A percentile compares a stretch with the other conserved stretches of the same genome.
Evolutionary conservation across 2,888 invertebrate genomes (phyloP).

Genomic region (Helleia helle): DNA sequence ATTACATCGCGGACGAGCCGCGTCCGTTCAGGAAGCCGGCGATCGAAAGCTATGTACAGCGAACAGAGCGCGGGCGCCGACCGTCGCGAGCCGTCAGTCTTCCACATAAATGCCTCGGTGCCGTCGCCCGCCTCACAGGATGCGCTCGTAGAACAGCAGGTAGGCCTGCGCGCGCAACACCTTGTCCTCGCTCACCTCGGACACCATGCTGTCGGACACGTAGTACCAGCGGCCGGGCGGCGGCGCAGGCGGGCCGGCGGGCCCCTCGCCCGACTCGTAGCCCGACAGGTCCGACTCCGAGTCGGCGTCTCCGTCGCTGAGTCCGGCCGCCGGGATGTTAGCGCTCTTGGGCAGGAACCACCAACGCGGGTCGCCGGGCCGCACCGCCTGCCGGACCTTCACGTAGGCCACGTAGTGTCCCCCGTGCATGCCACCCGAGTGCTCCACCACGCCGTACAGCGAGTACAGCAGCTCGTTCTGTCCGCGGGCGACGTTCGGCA

Average conservation of each 20-base stretch:
- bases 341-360: conserved; percentile 79
- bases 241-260: conserved; percentile 36
- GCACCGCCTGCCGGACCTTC: conserved; percentile 82
- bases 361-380: conserved; percentile 79
- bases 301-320: conserved; percentile 55
- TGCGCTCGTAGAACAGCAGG: conserved; percentile 95
- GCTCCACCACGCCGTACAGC: conserved; percentile 96
- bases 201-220: conserved; percentile 92
- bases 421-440: conserved; percentile 92
- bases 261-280: conserved; percentile 69
- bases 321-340: conserved; percentile 61
- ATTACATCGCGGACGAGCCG: conserved; percentile 22
- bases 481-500: conserved; percentile 75
- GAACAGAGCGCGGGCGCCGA: conserved; percentile 14
- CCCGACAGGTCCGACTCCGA: conserved; percentile 73
- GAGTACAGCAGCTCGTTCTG: conserved; percentile 86
- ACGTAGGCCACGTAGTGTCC: conserved; percentile 94
- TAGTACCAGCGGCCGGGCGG: conserved; percentile 92
- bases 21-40: conserved; percentile 15
- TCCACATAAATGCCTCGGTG: conserved; percentile 50
- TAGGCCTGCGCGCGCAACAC: conserved; percentile 94
- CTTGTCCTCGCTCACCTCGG: conserved; percentile 83
- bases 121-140: conserved; percentile 55
- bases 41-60: conserved; percentile 46
- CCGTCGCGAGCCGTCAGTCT: conserved; percentile 40